Percentiles rank a stretch among this genome's conserved stretches.
Evolutionary conservation across 2,113 vertebrate species (phyloP).

Genomic region (Pithys albifrons): DNA sequence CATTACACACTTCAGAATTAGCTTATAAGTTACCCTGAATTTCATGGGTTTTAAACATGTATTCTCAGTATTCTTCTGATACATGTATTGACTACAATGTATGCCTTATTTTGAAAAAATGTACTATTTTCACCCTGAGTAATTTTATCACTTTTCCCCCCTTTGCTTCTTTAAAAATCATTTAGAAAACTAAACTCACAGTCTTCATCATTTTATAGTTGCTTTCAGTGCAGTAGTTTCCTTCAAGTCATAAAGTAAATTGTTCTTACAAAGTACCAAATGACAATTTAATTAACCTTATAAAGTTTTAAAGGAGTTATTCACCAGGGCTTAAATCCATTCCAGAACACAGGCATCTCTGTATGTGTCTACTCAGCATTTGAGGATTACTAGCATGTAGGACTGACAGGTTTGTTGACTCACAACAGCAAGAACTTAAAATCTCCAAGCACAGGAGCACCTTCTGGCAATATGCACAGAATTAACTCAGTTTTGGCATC

Average conservation of each 20-base stretch:
- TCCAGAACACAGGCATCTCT: neutral
- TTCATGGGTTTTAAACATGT: neutral
- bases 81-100: neutral
- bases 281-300: neutral
- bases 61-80: neutral
- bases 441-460: neutral
- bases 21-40: neutral
- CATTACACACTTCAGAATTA: neutral
- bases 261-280: neutral
- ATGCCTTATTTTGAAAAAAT: neutral
- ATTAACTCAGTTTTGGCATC: neutral
- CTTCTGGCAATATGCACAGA: neutral
- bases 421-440: neutral
- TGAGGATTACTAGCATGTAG: neutral
- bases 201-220: neutral
- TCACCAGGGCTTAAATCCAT: neutral
- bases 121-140: neutral
- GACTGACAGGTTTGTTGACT: neutral
- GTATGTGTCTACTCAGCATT: neutral
- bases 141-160: neutral
- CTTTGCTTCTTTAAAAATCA: neutral
- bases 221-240: neutral
- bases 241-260: neutral
- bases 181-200: neutral
- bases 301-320: neutral